Conservation (phyloP, 1,140 invertebrate genomes). For the Saccostrea glomerata region DNA sequence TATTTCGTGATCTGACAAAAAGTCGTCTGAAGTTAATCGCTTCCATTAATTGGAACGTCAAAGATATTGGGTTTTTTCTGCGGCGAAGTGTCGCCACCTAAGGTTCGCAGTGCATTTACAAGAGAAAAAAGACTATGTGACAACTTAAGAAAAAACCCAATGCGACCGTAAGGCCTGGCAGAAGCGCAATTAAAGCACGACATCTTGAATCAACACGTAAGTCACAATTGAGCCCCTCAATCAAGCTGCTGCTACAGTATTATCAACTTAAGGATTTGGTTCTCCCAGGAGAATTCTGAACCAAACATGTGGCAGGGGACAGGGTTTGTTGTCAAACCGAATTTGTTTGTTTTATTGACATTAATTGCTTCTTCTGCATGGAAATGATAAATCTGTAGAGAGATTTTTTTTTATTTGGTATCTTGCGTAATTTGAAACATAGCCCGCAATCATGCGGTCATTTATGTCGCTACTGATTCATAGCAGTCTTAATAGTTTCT, state of each 20-base stretch:
- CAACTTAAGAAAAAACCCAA: slow-evolving; percentile 11
- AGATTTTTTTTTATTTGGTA: slow-evolving; percentile 1
- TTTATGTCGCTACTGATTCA: slow-evolving; percentile 28
- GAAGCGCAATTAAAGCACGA: slow-evolving; percentile 25
- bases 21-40: slow-evolving; percentile 19
- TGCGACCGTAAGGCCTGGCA: background rate
- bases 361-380: background rate
- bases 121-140: background rate
- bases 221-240: background rate
- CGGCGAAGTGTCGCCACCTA: slow-evolving; percentile 21
- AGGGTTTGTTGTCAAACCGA: background rate
- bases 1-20: slow-evolving; percentile 30
- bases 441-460: background rate
- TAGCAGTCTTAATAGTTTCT: slow-evolving; percentile 22
- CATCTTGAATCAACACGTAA: slow-evolving; percentile 20
- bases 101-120: background rate
- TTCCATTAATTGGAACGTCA: slow-evolving; percentile 23
- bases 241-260: slow-evolving; percentile 3
- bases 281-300: background rate
- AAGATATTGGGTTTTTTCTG: background rate
- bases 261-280: slow-evolving; percentile 11
- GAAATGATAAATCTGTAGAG: slow-evolving; percentile 7
- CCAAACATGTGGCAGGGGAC: slow-evolving; percentile 13
- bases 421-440: slow-evolving; percentile 27
- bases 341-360: background rate